Evolutionary conservation across 2,113 vertebrate species (phyloP).

Genomic region (Lamprologus callipterus): DNA sequence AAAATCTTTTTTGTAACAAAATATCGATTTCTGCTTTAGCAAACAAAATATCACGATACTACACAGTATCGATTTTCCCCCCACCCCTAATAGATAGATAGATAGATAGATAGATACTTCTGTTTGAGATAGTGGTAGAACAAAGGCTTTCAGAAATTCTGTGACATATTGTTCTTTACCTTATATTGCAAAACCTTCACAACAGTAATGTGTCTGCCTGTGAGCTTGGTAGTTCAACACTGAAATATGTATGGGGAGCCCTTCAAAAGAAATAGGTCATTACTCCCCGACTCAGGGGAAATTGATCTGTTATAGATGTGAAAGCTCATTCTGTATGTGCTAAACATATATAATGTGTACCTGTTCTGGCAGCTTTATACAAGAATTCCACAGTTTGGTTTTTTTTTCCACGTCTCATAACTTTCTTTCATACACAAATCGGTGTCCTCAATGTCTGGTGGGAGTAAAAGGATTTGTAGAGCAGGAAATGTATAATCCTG

Average conservation of each 20-base stretch:
- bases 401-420: not conserved
- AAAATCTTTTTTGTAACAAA: no score
- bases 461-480: slow-evolving; percentile 28
- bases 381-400: not conserved
- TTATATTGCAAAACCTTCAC: not conserved
- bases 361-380: not conserved
- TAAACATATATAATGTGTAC: slow-evolving; percentile 23
- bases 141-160: not conserved
- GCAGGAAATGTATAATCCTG: slow-evolving; percentile 14
- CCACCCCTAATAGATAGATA: not conserved
- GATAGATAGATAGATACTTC: not conserved
- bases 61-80: no score
- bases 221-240: not conserved
- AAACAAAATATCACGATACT: no score
- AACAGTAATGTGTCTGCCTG: not conserved
- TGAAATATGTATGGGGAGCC: slow-evolving; percentile 38
- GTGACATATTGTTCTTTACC: not conserved
- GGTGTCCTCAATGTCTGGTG: slow-evolving; percentile 11
- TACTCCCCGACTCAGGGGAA: slow-evolving; percentile 26
- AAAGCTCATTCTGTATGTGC: slow-evolving; percentile 8
- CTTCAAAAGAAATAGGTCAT: slow-evolving; percentile 39
- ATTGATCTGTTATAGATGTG: slow-evolving; percentile 43
- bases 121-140: not conserved
- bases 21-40: no score
- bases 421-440: slow-evolving; percentile 40